Conservation (phyloP, 2,797 vertebrate species). For the Neoniphon sammara region DNA sequence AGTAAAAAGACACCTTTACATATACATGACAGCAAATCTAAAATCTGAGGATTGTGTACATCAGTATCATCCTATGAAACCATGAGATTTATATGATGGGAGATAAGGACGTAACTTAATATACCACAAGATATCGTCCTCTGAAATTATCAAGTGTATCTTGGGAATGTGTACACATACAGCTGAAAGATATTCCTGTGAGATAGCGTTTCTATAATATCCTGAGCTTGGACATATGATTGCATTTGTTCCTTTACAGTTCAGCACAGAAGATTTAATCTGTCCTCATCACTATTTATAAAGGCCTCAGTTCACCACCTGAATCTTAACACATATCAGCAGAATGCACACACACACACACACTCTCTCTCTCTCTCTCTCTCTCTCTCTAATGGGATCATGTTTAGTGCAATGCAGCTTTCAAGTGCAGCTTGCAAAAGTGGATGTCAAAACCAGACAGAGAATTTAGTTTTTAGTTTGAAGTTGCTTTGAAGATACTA, state of each 20-base stretch:
- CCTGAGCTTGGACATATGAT: slow-evolving; percentile 12
- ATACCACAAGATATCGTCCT: neutral
- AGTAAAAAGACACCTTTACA: slow-evolving; percentile 4
- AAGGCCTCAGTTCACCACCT: slow-evolving; percentile 47
- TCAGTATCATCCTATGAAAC: neutral
- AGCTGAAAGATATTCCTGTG: slow-evolving; percentile 9
- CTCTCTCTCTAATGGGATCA: neutral
- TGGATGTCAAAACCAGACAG: neutral
- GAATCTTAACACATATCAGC: slow-evolving; percentile 29
- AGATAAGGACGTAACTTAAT: neutral
- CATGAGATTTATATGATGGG: neutral
- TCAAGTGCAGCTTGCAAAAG: neutral
- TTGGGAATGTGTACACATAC: neutral
- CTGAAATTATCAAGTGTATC: slow-evolving; percentile 9
- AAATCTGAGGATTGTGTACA: neutral
- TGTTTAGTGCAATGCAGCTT: neutral
- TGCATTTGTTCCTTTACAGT: slow-evolving; percentile 49
- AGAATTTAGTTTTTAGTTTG: too few species aligned
- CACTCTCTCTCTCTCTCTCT: neutral
- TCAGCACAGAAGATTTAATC: slow-evolving; percentile 48
- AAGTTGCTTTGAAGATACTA: too few species aligned
- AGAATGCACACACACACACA: neutral
- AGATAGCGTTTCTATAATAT: slow-evolving; percentile 18
- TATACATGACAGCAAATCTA: neutral
- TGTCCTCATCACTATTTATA: slow-evolving; percentile 63